Percentiles rank a stretch among this genome's conserved stretches.
phyloP scores from a whole-genome alignment of 2,888 invertebrate species.

The Pseudococcus longispinus region DNA sequence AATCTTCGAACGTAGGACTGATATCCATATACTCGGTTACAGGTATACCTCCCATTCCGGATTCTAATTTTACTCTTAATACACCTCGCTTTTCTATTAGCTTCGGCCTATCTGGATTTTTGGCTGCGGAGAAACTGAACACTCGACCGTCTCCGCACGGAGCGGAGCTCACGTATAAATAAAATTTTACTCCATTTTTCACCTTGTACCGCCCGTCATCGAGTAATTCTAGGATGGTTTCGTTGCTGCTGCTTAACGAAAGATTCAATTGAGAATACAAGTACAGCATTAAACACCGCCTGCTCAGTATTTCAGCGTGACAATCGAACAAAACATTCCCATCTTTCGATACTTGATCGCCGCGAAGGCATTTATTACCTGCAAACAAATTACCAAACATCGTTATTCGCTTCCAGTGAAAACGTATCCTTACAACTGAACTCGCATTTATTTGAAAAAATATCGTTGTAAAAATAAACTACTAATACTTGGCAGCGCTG shows the following conservation, averaged over 20 bases:
- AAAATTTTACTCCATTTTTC: slow-evolving; percentile 79
- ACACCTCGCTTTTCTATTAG: slow-evolving; percentile 77
- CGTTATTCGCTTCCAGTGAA: neutral
- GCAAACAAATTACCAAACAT: slow-evolving; percentile 61
- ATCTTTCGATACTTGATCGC: slow-evolving; percentile 87
- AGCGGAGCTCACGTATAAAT: slow-evolving; percentile 95
- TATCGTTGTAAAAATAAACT: neutral
- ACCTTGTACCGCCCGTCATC: slow-evolving; percentile 70
- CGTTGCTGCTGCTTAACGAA: neutral
- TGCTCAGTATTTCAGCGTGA: slow-evolving; percentile 94
- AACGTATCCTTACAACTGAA: neutral
- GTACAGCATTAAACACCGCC: slow-evolving; percentile 81
- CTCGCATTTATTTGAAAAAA: too few relatives aligned
- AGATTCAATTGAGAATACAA: slow-evolving; percentile 77
- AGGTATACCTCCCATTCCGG: slow-evolving; percentile 93
- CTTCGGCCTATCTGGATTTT: slow-evolving; percentile 75
- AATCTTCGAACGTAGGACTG: slow-evolving; percentile 73
- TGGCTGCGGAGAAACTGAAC: slow-evolving; percentile 61
- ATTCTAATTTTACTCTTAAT: slow-evolving; percentile 93
- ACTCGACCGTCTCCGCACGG: slow-evolving; percentile 92
- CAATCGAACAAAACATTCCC: slow-evolving; percentile 92
- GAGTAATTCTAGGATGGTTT: slow-evolving; percentile 58
- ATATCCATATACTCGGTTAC: slow-evolving; percentile 72
- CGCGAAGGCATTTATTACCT: slow-evolving; percentile 94
- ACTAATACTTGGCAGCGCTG: neutral